These are phyloP conservation scores for Malurus leucopterus DNA, from an alignment of 2,797 vertebrate species.

Conservation along the genomic window DNA sequence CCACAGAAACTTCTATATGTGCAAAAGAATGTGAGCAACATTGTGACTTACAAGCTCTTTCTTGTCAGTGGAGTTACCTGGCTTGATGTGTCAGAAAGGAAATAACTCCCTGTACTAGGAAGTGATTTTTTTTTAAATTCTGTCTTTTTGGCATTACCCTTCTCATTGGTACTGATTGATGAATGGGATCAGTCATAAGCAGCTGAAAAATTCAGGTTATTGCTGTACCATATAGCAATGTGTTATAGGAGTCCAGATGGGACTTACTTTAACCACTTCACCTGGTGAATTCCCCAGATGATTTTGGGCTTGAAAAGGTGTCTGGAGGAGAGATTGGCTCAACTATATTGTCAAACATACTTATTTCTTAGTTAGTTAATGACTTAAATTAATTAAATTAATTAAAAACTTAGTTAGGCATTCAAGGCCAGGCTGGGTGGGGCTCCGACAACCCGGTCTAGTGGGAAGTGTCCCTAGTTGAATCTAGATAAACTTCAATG, in stretches of 20 bases:
- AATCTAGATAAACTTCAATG: not conserved
- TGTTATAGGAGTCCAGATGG: not conserved
- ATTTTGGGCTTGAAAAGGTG: not conserved
- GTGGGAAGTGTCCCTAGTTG: not conserved
- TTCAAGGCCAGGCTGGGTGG: not conserved
- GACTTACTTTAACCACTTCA: not conserved
- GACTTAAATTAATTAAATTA: not conserved
- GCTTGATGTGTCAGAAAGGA: not conserved
- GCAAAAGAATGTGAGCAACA: not conserved
- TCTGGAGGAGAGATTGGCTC: not conserved
- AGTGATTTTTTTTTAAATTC: not conserved
- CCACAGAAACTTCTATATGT: not conserved
- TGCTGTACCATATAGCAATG: not conserved
- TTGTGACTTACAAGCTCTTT: not conserved
- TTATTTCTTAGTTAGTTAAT: not conserved
- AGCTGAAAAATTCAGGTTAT: not conserved
- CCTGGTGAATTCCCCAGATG: not conserved
- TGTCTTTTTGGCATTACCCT: not conserved
- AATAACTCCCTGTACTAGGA: not conserved
- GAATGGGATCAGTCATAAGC: not conserved
- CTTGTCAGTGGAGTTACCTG: not conserved
- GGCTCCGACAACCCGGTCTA: not conserved
- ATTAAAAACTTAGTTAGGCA: not conserved
- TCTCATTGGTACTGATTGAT: not conserved
- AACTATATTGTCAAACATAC: not conserved